These are phyloP conservation scores for Psilanteris sp. DNA, from an alignment of 1,140 invertebrate species.

Conservation along the genomic window DNA sequence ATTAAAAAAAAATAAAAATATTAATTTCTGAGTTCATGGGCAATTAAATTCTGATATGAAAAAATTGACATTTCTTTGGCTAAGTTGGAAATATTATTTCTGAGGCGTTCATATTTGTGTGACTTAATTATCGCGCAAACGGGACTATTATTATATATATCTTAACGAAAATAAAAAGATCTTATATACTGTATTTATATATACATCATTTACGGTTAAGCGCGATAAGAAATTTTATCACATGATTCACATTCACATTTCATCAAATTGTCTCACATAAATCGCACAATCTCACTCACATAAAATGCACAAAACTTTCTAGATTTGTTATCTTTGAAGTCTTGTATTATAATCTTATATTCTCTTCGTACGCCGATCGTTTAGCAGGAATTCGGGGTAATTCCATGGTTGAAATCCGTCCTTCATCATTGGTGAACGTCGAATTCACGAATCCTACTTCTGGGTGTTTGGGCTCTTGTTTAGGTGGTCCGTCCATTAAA, in stretches of 20 bases:
- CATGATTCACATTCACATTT: constrained; percentile 15
- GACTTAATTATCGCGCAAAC: too few species aligned
- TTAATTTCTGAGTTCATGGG: too few species aligned
- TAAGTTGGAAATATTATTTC: too few species aligned
- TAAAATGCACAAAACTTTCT: constrained; percentile 36
- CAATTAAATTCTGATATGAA: too few species aligned
- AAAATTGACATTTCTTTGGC: too few species aligned
- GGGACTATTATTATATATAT: too few species aligned
- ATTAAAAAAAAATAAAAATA: too few species aligned
- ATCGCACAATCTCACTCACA: constrained; percentile 23
- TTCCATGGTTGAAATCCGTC: constrained; percentile 69
- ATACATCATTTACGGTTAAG: too few species aligned
- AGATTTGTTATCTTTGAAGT: neutral
- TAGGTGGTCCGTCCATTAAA: constrained; percentile 83
- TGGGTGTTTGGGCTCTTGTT: constrained; percentile 52
- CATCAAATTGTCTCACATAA: constrained; percentile 12
- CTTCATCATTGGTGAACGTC: constrained; percentile 79
- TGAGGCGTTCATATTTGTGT: too few species aligned
- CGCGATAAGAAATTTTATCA: too few species aligned
- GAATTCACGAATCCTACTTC: constrained; percentile 78
- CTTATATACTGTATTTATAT: too few species aligned
- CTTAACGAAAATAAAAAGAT: too few species aligned
- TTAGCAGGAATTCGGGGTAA: constrained; percentile 71
- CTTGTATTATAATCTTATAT: constrained; percentile 49
- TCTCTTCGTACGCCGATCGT: constrained; percentile 25